These are phyloP conservation scores for Calypte anna DNA, from an alignment of 2,113 vertebrate genomes.

Conservation along the genomic window DNA sequence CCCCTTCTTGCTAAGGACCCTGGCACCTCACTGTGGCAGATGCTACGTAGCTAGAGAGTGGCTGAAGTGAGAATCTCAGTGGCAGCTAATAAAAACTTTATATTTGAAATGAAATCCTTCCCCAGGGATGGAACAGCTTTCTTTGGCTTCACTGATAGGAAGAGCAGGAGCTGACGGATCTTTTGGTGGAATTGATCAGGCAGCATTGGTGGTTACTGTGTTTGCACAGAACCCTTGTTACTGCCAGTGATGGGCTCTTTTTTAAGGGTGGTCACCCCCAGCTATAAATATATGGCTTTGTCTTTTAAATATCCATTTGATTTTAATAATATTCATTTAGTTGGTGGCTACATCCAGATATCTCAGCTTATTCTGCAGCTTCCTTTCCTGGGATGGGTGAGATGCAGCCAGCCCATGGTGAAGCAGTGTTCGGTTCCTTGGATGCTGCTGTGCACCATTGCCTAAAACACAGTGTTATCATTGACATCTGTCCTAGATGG, in stretches of 20 bases:
- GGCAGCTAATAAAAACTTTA: not conserved
- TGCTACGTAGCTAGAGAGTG: not conserved
- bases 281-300: not conserved
- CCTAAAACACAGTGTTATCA: not conserved
- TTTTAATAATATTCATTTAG: not conserved
- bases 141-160: not conserved
- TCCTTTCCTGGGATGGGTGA: not conserved
- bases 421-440: not conserved
- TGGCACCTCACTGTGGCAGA: rapidly evolving
- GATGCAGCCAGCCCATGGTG: rapidly evolving
- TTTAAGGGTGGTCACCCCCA: rapidly evolving
- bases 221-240: not conserved
- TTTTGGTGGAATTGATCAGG: not conserved
- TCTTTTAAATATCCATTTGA: not conserved
- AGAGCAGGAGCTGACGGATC: not conserved
- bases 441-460: too few relatives aligned
- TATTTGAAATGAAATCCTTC: not conserved
- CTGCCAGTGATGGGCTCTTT: not conserved
- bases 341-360: rapidly evolving
- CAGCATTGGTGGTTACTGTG: not conserved
- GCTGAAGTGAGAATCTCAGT: not conserved
- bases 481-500: not conserved
- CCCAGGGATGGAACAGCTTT: not conserved
- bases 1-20: not conserved
- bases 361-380: not conserved